Percentiles rank a stretch among this genome's conserved stretches.
phyloP scores from a whole-genome alignment of 2,113 vertebrate genomes.

The Callopanchax toddi region DNA sequence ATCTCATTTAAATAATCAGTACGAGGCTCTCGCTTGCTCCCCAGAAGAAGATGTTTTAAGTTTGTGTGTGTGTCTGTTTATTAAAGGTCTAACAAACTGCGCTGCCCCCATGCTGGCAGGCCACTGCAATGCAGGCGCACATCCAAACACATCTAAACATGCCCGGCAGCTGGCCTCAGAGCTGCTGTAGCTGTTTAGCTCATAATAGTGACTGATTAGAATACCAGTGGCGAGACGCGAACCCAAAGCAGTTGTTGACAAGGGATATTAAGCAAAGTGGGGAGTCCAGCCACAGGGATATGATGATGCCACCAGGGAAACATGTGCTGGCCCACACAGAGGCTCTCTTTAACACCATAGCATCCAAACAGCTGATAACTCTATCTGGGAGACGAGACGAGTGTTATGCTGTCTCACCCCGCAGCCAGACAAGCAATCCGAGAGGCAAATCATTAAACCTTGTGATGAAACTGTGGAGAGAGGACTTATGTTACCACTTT shows the following conservation, averaged over 20 bases:
- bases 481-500: slow-evolving; percentile 6
- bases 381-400: slow-evolving; percentile 42
- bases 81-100: slow-evolving; percentile 40
- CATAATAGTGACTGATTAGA: slow-evolving; percentile 69
- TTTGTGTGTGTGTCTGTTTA: slow-evolving; percentile 16
- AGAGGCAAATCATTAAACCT: slow-evolving; percentile 28
- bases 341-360: slow-evolving; percentile 59
- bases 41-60: neutral
- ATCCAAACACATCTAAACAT: slow-evolving; percentile 60
- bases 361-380: slow-evolving; percentile 69
- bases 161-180: slow-evolving; percentile 56
- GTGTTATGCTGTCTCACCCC: slow-evolving; percentile 25
- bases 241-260: slow-evolving; percentile 75
- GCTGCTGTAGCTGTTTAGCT: slow-evolving; percentile 51
- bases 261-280: slow-evolving; percentile 66
- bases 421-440: slow-evolving; percentile 31
- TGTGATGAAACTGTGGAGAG: slow-evolving; percentile 1
- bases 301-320: slow-evolving; percentile 68
- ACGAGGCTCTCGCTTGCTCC: too few relatives aligned
- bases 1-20: neutral
- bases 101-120: slow-evolving; percentile 54
- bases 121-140: slow-evolving; percentile 42
- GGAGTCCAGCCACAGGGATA: slow-evolving; percentile 58
- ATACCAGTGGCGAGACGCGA: slow-evolving; percentile 59
- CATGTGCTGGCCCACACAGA: slow-evolving; percentile 61